Conservation (phyloP, 2,797 vertebrate species). For the Melanogrammus aeglefinus region DNA sequence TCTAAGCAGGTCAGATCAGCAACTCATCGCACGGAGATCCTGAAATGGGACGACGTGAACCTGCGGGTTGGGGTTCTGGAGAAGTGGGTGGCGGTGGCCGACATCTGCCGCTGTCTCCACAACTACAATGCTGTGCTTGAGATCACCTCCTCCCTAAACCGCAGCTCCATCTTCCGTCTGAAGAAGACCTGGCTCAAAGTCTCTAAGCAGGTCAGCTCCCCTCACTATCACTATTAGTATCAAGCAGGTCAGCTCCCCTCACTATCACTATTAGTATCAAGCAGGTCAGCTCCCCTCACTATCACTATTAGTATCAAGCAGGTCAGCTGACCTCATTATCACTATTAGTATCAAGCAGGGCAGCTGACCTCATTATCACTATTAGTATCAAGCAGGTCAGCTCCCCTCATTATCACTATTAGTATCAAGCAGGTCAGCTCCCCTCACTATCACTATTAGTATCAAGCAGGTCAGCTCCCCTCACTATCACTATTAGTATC, state of each 20-base stretch:
- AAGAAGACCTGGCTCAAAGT: constrained; percentile 98
- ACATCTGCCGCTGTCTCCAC: constrained; percentile 95
- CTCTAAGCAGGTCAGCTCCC: constrained; percentile 87
- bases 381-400: background rate
- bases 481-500: no score
- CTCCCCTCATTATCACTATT: background rate
- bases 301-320: background rate
- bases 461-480: no score
- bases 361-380: background rate
- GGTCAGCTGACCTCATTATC: background rate
- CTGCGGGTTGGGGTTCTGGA: constrained; percentile 82
- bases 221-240: background rate
- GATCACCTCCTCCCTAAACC: constrained; percentile 95
- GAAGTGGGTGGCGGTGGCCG: constrained; percentile 97
- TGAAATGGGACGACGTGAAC: constrained; percentile 84
- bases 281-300: background rate
- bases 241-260: background rate
- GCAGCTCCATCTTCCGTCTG: constrained; percentile 93
- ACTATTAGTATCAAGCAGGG: background rate
- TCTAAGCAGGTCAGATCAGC: constrained; percentile 95
- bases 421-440: background rate
- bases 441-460: no score
- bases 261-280: background rate
- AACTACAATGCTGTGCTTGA: constrained; percentile 97
- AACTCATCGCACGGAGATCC: no score